phyloP scores from a whole-genome alignment of 2,797 vertebrate species.

The Spondyliosoma cantharus region DNA sequence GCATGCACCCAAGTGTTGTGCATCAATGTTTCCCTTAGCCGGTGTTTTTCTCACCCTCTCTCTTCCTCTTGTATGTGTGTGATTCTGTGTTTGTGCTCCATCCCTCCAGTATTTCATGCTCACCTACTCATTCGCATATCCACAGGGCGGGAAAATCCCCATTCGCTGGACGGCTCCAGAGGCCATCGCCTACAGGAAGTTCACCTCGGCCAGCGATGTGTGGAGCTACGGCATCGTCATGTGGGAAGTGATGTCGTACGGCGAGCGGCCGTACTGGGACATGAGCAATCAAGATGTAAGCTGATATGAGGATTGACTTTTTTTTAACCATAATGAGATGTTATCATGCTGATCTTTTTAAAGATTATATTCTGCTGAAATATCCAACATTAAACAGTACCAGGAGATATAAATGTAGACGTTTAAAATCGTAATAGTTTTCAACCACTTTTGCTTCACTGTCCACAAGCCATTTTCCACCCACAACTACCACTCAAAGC shows the following conservation, averaged over 20 bases:
- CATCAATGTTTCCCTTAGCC: conserved; percentile 67
- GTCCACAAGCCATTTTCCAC: not conserved
- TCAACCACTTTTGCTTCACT: conserved; percentile 9
- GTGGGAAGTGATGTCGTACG: conserved; percentile 99
- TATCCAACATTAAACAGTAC: not conserved
- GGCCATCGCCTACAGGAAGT: conserved; percentile 98
- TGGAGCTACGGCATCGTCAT: conserved; percentile 99
- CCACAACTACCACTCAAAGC: conserved; percentile 17
- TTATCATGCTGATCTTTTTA: not conserved
- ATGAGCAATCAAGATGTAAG: conserved; percentile 99
- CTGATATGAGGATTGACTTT: conserved; percentile 21
- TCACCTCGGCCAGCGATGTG: conserved; percentile 97
- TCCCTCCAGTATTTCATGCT: conserved; percentile 86
- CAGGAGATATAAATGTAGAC: not conserved
- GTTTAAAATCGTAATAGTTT: conserved; percentile 12
- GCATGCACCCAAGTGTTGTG: conserved; percentile 73
- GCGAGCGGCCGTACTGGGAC: conserved; percentile 99
- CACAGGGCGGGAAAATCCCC: conserved; percentile 98
- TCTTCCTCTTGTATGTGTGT: conserved; percentile 81
- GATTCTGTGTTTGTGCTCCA: conserved; percentile 81
- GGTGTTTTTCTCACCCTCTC: conserved; percentile 76
- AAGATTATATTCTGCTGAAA: not conserved
- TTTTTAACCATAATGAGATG: not conserved
- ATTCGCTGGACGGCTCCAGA: conserved; percentile 99
- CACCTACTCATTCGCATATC: conserved; percentile 86